Percentiles rank a stretch among this genome's conserved stretches.
Evolutionary conservation across 2,113 vertebrate genomes (phyloP).

Genomic region (Zeus faber): DNA sequence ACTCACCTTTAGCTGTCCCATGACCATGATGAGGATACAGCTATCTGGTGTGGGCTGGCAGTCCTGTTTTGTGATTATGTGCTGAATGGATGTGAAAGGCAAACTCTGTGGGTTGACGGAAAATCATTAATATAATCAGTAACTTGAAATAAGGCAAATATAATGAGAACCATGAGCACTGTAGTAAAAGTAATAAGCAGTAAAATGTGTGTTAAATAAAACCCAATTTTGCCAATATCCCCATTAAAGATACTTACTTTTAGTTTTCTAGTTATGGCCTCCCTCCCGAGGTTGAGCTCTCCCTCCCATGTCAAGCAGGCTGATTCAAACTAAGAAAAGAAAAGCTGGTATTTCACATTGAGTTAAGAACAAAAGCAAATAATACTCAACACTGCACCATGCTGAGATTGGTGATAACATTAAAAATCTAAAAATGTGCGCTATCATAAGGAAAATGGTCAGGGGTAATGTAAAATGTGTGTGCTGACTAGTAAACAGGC

Average conservation of each 20-base stretch:
- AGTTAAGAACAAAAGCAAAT: neutral
- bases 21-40: constrained; percentile 69
- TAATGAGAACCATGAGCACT: neutral
- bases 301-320: constrained; percentile 77
- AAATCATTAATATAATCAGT: neutral
- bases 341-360: too few species aligned
- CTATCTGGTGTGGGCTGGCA: constrained; percentile 66
- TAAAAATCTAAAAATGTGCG: too few species aligned
- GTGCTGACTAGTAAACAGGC: too few species aligned
- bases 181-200: neutral
- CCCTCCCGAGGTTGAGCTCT: constrained; percentile 66
- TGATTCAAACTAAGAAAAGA: constrained; percentile 30
- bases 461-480: too few species aligned
- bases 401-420: too few species aligned
- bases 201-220: neutral
- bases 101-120: constrained; percentile 48
- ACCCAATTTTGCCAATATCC: neutral
- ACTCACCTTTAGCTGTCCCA: constrained; percentile 73
- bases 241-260: constrained; percentile 47
- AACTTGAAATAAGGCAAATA: neutral
- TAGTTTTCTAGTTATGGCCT: constrained; percentile 64
- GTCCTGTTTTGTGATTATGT: constrained; percentile 67
- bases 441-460: too few species aligned
- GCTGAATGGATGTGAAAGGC: constrained; percentile 66
- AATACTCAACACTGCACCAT: too few species aligned